Evolutionary conservation across 2,888 invertebrate species (phyloP), one percentile per base, ranked within the genome.

Genomic region (Habroteleia sp.): DNA sequence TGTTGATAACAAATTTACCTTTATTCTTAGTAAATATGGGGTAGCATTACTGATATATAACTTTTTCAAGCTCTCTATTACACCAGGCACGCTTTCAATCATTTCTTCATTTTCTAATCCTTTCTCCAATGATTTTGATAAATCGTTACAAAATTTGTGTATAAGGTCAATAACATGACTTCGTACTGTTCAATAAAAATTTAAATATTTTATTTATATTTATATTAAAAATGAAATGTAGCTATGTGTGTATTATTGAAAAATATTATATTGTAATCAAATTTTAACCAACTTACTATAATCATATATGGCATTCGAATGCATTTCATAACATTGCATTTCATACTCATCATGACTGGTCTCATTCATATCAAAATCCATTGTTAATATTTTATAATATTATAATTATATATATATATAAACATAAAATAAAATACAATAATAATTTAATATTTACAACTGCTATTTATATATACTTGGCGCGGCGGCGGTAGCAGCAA

Each of bases 1-100:
- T 25, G 7, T 6, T 25, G 3, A 25, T 29, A 29, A 29, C 2
- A 29, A 42, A 7, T 39, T 8, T 52, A 52, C 52, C 52, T 35
- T 27, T 1, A 52, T 39, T 29, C 39, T 7, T 17, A 39, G 0
- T 13, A 52, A 29, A 16, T 52, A 7, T 27, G 39, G 50, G n/a
- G 25, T 25, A 4, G 16, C 13, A 0, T 31, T 48, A 6, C 6
- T 27, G 13, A 14, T 10, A 25, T 52, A 27, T n/a, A 27, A 27
- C 3, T 52, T 8, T 11, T 27, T 39, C 17, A 52, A 17, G 2
- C 3, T 13, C 0, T 35, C 4, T 25, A 23, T 13, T 8, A 23
- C 13, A 25, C 17, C 5, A 10, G 16, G 37, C 0, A 25, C 8
- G 13, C 17, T 27, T 31, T 52, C 5, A 8, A 14, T 14, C 5